phyloP scores from a whole-genome alignment of 64 coral and sea anemone genomes.

The Montipora sp. region DNA sequence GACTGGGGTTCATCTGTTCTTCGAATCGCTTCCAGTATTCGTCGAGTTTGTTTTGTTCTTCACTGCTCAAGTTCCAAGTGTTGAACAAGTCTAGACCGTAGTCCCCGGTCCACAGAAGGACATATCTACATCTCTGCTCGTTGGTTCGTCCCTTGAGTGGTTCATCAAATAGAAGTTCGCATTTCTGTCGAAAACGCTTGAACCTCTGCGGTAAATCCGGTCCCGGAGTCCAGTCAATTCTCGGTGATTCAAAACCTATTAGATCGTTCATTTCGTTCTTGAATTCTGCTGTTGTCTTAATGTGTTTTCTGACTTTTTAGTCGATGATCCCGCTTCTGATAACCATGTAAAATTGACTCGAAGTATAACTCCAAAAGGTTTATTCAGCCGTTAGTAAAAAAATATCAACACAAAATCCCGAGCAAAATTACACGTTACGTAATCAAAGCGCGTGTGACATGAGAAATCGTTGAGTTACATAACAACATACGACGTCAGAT shows the following conservation, averaged over 20 bases:
- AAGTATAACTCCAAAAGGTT: too few species aligned
- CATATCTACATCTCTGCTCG: conserved; percentile 68
- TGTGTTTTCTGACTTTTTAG: conserved; percentile 62
- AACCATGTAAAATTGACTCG: background rate
- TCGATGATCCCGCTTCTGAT: conserved; percentile 54
- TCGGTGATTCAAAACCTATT: conserved; percentile 58
- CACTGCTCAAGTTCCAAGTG: conserved; percentile 48
- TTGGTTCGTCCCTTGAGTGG: conserved; percentile 40
- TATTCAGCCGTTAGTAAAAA: too few species aligned
- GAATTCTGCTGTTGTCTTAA: conserved; percentile 29
- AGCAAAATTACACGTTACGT: too few species aligned
- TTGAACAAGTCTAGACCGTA: conserved; percentile 64
- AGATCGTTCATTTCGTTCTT: conserved; percentile 62
- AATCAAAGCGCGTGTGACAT: too few species aligned
- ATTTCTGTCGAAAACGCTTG: conserved; percentile 57
- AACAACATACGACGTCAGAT: too few species aligned
- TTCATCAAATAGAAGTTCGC: conserved; percentile 37
- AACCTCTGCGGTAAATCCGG: conserved; percentile 37
- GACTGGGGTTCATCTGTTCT: conserved; percentile 74
- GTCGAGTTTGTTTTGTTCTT: conserved; percentile 36
- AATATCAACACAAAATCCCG: too few species aligned
- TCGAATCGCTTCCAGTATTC: conserved; percentile 69
- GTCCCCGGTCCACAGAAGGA: conserved; percentile 61
- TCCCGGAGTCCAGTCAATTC: conserved; percentile 64
- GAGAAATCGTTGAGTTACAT: too few species aligned